Evolutionary conservation across 2,888 invertebrate species (phyloP), one percentile per base, ranked within the genome.

Genomic region (Polyommatus iphigenia): DNA sequence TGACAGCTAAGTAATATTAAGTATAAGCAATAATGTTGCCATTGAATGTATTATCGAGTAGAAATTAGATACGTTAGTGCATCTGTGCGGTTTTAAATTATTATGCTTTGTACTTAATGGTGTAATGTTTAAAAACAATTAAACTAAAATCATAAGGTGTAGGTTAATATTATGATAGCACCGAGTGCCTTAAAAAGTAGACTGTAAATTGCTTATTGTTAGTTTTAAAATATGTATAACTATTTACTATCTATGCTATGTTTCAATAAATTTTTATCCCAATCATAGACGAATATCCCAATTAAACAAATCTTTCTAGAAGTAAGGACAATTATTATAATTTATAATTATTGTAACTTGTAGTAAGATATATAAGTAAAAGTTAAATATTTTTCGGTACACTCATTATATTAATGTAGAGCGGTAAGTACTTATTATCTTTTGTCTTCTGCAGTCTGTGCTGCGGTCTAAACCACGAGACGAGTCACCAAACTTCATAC

Each of bases 111-210:
- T 41, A 41, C 15, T 50, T 10, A 10, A 59, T 3, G 62, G 62
- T 62, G n/a, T n/a, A 29, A 76, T 29, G 29, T 41, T 29, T 54
- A 73, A 10, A n/a, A 24, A 32, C 4, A 20, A 62, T 24, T 8
- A 32, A 67, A 67, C 67, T 32, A 15, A 29, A 67, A 67, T 32
- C 24, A 15, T 67, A 29, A 67, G 15, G 15, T 24, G 24, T 15
- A 29, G 13, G 29, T 67, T 32, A 10, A 67, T 15, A 32, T 6
- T 67, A 81, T 82, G 84, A 82, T 85, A 85, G 90, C 93, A 91
- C 92, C 89, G 89, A 91, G 93, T 93, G 93, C 93, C 93, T 93
- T 93, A 91, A 86, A 88, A 80, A 54, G 90, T 93, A 93, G 93
- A 84, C 81, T 89, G 90, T 92, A 92, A 82, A 89, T 89, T 87